Base-by-base conservation (phyloP, 1,140 invertebrate genomes). In the Micrasema longulum region DNA sequence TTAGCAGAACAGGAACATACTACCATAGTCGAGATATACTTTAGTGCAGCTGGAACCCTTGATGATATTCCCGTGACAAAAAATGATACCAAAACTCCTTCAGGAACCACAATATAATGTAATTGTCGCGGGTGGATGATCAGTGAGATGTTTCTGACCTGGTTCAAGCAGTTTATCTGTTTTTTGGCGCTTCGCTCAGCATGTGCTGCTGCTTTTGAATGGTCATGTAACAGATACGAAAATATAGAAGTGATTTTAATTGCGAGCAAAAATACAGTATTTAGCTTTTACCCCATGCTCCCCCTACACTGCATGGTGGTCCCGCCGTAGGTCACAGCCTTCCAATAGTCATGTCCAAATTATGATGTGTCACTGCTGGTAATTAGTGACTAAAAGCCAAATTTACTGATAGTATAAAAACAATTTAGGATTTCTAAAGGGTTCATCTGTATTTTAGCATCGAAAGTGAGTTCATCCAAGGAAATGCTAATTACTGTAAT, bases 21-120 rank as follows among this genome's bases (percentile, higher is more conserved):
- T 20, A 68, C 79, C 1, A 83, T 81, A 16, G 77, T 77, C 0
- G 80, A 79, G 66, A 77, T 79, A 64, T 83, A 80, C 69, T 80
- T 81, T 55, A 79, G 69, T 66, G 82, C 82, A 31, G 65, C 74
- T 41, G 80, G 81, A n/a, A 31, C 16, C 16, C n/a, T n/a, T n/a
- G n/a, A n/a, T n/a, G n/a, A n/a, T n/a, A n/a, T n/a, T n/a, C n/a
- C n/a, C n/a, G n/a, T n/a, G n/a, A n/a, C n/a, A n/a, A 43, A 69
- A 75, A 74, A 77, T 80, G 69, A 80, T 79, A 48, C 47, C 60
- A 36, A 76, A 79, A 41, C 71, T 82, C 7, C 50, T 79, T 45
- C 36, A 38, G 12, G 36, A 38, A 38, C 36, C 5, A 38, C 36
- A 38, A 12, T 12, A 38, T 5, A 38, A 38, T 38, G 36, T 38